phyloP scores from a whole-genome alignment of 2,888 invertebrate genomes.

The Campoplex nolae region DNA sequence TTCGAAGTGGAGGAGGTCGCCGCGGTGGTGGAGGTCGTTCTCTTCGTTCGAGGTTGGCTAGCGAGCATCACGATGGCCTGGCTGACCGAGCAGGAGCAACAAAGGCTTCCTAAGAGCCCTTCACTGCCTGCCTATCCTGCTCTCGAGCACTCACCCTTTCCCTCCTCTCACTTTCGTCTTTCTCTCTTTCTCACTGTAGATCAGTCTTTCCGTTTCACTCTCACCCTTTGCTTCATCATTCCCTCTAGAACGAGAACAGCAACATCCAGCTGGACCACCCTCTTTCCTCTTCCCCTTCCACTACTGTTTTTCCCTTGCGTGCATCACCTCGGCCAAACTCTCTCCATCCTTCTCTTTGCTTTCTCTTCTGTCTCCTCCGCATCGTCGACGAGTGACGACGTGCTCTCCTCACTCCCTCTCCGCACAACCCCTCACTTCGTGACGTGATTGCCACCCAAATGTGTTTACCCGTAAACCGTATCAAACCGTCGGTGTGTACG shows the following conservation, averaged over 20 bases:
- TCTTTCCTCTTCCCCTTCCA: neutral
- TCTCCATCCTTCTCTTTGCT: slow-evolving; percentile 61
- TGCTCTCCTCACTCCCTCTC: slow-evolving; percentile 23
- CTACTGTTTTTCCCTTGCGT: slow-evolving; percentile 14
- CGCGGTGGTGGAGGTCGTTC: slow-evolving; percentile 53
- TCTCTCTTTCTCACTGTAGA: slow-evolving; percentile 38
- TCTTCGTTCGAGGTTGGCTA: slow-evolving; percentile 58
- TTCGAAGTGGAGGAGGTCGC: slow-evolving; percentile 46
- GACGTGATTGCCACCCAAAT: slow-evolving; percentile 84
- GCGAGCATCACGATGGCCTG: slow-evolving; percentile 68
- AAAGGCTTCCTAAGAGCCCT: slow-evolving; percentile 84
- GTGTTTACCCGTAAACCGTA: slow-evolving; percentile 84
- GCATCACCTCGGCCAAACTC: slow-evolving; percentile 65
- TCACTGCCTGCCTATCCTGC: slow-evolving; percentile 71
- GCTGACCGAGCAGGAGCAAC: slow-evolving; percentile 79
- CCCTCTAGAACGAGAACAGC: slow-evolving; percentile 33
- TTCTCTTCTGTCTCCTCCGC: slow-evolving; percentile 62
- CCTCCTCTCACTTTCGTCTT: slow-evolving; percentile 27
- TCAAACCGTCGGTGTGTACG: slow-evolving; percentile 81
- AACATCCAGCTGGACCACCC: slow-evolving; percentile 33
- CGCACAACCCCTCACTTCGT: slow-evolving; percentile 75
- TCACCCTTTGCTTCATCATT: slow-evolving; percentile 48
- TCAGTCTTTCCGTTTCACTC: slow-evolving; percentile 50
- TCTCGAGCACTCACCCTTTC: slow-evolving; percentile 69
- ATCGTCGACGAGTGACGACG: slow-evolving; percentile 61